These are phyloP conservation scores for Drosophila trapezifrons DNA, from an alignment of 1,140 invertebrate species.

Conservation along the genomic window DNA sequence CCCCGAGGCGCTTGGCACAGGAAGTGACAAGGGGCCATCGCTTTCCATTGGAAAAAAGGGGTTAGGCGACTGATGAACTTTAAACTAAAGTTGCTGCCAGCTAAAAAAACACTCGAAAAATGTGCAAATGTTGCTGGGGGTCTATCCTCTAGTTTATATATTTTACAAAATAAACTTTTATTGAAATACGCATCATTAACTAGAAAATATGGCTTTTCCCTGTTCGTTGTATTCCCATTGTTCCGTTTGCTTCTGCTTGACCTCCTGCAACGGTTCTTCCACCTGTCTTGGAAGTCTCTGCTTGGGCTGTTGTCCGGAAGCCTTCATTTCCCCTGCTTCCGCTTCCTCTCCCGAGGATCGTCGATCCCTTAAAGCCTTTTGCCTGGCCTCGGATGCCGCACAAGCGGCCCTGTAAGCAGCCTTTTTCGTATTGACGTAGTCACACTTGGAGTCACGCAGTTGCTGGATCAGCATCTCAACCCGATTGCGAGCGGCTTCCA, in stretches of 20 bases:
- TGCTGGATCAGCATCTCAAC: constrained; percentile 86
- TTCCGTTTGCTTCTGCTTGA: not conserved
- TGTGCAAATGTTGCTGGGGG: not conserved
- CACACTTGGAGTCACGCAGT: constrained; percentile 85
- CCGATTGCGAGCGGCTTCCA: constrained; percentile 86
- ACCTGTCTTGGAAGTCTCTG: not conserved
- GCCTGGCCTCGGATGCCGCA: constrained; percentile 86
- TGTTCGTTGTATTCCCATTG: constrained; percentile 16
- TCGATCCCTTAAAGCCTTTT: constrained; percentile 46
- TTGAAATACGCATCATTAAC: not conserved
- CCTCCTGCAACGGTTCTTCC: not conserved
- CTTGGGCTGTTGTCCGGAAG: not conserved
- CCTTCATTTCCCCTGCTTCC: too few relatives aligned
- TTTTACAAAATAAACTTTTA: constrained; percentile 3
- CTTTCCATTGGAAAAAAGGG: constrained; percentile 16
- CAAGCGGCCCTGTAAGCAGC: constrained; percentile 86
- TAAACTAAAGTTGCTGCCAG: constrained; percentile 4
- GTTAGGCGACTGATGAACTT: constrained; percentile 16
- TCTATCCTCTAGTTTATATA: not conserved
- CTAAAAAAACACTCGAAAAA: not conserved
- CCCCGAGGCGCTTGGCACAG: constrained; percentile 25
- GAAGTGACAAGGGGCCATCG: constrained; percentile 16
- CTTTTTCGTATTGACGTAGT: constrained; percentile 87
- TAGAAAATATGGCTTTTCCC: constrained; percentile 28
- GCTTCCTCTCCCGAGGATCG: not conserved